Evolutionary conservation across 2,888 invertebrate species (phyloP).

Genomic region (Byasa hedistus): DNA sequence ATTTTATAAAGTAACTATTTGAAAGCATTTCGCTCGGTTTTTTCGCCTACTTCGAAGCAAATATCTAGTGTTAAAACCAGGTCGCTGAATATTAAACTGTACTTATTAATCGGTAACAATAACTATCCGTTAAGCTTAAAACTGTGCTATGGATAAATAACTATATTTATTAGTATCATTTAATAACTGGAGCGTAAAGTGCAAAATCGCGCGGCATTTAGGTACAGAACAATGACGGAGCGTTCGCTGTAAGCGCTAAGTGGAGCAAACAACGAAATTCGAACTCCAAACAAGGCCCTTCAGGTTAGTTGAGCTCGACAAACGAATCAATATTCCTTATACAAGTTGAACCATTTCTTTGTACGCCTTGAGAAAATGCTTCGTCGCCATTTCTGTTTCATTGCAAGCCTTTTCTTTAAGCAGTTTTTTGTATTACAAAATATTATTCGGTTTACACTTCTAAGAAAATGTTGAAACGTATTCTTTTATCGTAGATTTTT

Average conservation of each 20-base stretch:
- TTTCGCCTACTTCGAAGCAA: no score
- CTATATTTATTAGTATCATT: neutral
- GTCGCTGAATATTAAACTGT: no score
- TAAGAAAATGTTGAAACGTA: no score
- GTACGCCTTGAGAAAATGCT: neutral
- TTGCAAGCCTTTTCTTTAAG: neutral
- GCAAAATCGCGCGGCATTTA: slow-evolving; percentile 3
- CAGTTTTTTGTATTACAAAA: no score
- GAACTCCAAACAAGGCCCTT: slow-evolving; percentile 22
- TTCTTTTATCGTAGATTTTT: no score
- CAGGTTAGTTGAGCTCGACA: slow-evolving; percentile 25
- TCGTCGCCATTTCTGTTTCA: neutral
- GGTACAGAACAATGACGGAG: slow-evolving; percentile 14
- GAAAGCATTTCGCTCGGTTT: no score
- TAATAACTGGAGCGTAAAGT: neutral
- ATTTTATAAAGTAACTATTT: no score
- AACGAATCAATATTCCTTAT: slow-evolving; percentile 23
- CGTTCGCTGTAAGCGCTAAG: slow-evolving; percentile 2
- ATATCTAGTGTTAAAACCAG: no score
- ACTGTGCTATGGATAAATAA: no score
- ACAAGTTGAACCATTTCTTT: slow-evolving; percentile 3
- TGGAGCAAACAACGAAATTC: slow-evolving; percentile 8
- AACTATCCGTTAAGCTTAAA: no score
- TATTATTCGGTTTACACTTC: no score
- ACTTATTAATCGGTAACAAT: no score